These are phyloP conservation scores for Thunnus maccoyii DNA, from an alignment of 2,113 vertebrate species.

Conservation along the genomic window DNA sequence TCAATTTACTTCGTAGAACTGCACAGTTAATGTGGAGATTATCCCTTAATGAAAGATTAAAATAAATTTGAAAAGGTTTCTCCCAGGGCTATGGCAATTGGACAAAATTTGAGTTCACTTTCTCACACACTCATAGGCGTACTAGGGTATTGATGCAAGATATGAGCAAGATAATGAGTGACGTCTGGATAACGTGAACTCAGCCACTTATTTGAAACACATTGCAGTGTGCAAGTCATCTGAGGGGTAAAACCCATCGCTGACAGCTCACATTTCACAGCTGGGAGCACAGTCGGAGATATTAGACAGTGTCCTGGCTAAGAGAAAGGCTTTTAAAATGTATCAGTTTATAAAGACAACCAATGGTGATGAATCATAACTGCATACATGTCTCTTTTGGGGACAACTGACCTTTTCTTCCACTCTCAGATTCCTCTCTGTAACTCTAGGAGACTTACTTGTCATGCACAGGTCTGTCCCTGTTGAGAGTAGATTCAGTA, in stretches of 20 bases:
- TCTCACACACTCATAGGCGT: slow-evolving; percentile 11
- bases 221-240: slow-evolving; percentile 41
- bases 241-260: slow-evolving; percentile 44
- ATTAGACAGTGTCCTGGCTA: slow-evolving; percentile 46
- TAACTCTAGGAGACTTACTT: slow-evolving; percentile 39
- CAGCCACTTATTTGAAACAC: slow-evolving; percentile 44
- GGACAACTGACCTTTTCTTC: slow-evolving; percentile 18
- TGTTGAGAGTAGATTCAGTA: slow-evolving; percentile 41
- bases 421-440: slow-evolving; percentile 24
- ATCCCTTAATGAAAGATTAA: background rate
- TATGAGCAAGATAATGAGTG: slow-evolving; percentile 41
- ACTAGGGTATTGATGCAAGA: slow-evolving; percentile 34
- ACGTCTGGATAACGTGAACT: slow-evolving; percentile 33
- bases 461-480: slow-evolving; percentile 56
- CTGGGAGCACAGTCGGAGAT: slow-evolving; percentile 45
- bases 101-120: slow-evolving; percentile 20
- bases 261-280: slow-evolving; percentile 62
- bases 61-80: background rate
- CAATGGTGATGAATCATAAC: slow-evolving; percentile 48
- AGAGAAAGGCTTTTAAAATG: slow-evolving; percentile 40
- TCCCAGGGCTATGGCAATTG: background rate
- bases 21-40: background rate
- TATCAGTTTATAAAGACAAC: slow-evolving; percentile 46
- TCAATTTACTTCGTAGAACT: background rate
- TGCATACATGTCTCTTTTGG: slow-evolving; percentile 21